Evolutionary conservation across 2,888 invertebrate species (phyloP).

Genomic region (Andrena bucephala): DNA sequence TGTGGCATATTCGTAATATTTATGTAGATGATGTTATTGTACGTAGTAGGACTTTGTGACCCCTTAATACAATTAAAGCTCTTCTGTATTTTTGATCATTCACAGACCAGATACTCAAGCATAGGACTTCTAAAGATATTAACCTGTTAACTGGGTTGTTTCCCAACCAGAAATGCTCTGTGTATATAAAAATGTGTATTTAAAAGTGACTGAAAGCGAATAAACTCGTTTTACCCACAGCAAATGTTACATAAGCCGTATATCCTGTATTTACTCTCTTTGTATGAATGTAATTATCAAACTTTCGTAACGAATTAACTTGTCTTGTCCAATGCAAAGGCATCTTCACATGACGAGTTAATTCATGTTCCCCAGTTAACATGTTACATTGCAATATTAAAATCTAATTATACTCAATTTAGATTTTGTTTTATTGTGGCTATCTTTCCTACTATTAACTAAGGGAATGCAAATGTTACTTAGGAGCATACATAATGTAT

Average conservation of each 20-base stretch:
- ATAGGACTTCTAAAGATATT: slow-evolving; percentile 15
- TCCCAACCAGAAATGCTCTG: not conserved
- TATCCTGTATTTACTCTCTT: not conserved
- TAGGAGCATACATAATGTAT: slow-evolving; percentile 28
- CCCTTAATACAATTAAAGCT: slow-evolving; percentile 5
- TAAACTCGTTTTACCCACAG: not conserved
- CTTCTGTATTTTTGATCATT: slow-evolving; percentile 25
- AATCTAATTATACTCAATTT: slow-evolving; percentile 32
- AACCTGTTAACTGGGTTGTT: slow-evolving; percentile 5
- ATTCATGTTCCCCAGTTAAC: not conserved
- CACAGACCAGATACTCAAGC: not conserved
- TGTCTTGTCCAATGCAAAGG: not conserved
- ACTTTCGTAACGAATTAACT: not conserved
- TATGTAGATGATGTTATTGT: slow-evolving; percentile 37
- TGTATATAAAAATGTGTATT: not conserved
- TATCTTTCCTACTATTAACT: slow-evolving; percentile 25
- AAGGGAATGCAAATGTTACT: not conserved
- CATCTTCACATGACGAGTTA: not conserved
- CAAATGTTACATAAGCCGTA: not conserved
- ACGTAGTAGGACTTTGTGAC: slow-evolving; percentile 29
- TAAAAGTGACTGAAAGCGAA: not conserved
- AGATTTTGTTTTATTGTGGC: slow-evolving; percentile 27
- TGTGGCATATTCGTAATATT: slow-evolving; percentile 28
- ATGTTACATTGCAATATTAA: slow-evolving; percentile 22
- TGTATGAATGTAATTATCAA: not conserved